Percentiles rank a stretch among this genome's conserved stretches.
phyloP scores from a whole-genome alignment of 2,888 invertebrate genomes.

The Nudaria mundana region DNA sequence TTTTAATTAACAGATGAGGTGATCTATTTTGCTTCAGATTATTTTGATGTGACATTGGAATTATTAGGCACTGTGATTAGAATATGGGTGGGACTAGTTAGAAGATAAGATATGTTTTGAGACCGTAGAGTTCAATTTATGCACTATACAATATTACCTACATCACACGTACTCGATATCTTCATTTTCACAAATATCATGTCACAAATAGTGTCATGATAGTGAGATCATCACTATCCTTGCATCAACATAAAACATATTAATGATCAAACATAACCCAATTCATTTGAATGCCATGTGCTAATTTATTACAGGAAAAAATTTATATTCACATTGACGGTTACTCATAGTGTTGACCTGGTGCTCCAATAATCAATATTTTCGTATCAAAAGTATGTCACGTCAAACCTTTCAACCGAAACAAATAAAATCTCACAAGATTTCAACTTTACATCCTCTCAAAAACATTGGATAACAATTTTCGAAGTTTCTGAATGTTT shows the following conservation, averaged over 20 bases:
- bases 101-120: too few relatives aligned
- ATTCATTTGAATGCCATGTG: not conserved
- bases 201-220: too few relatives aligned
- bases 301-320: slow-evolving; percentile 10
- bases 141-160: too few relatives aligned
- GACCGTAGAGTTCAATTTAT: too few relatives aligned
- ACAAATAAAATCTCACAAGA: slow-evolving; percentile 30
- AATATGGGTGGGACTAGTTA: too few relatives aligned
- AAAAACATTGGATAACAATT: slow-evolving; percentile 47
- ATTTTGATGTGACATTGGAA: too few relatives aligned
- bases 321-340: slow-evolving; percentile 9
- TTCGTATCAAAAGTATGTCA: slow-evolving; percentile 19
- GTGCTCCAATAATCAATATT: slow-evolving; percentile 12
- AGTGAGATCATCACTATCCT: too few relatives aligned
- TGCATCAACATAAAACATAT: not conserved
- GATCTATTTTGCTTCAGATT: too few relatives aligned
- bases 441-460: slow-evolving; percentile 36
- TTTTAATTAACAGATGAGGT: too few relatives aligned
- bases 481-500: slow-evolving; percentile 50
- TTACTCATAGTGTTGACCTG: slow-evolving; percentile 10
- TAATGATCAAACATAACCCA: not conserved
- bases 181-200: too few relatives aligned
- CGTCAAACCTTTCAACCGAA: slow-evolving; percentile 17
- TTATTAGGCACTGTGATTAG: too few relatives aligned
- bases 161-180: too few relatives aligned